Evolutionary conservation across 2,797 vertebrate species (phyloP).

Genomic region (Propithecus deckenii): DNA sequence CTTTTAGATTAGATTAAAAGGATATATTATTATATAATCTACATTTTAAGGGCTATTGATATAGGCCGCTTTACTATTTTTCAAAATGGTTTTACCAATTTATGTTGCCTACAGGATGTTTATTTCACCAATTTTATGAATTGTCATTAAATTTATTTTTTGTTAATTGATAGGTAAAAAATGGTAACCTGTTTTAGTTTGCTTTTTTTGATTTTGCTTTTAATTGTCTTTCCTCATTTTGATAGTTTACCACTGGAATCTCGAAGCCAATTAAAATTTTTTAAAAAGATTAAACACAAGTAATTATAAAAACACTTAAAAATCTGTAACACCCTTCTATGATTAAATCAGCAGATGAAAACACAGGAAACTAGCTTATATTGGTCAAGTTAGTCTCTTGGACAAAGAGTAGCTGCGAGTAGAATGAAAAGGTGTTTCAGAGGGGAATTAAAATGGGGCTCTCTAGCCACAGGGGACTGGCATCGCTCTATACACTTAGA

Average conservation of each 20-base stretch:
- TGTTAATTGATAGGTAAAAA: constrained; percentile 13
- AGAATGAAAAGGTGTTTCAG: neutral
- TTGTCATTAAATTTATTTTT: neutral
- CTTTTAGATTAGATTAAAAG: constrained; percentile 28
- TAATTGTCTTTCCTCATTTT: neutral
- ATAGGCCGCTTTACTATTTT: constrained; percentile 17
- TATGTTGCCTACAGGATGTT: neutral
- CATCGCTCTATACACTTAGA: neutral
- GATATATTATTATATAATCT: neutral
- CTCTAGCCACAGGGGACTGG: neutral
- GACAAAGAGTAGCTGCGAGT: neutral
- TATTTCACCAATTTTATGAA: constrained; percentile 1
- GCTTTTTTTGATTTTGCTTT: neutral
- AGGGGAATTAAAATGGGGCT: neutral
- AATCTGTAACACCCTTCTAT: neutral
- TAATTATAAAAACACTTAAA: neutral
- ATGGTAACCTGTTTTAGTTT: constrained; percentile 19
- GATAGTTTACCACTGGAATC: neutral
- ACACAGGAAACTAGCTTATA: neutral
- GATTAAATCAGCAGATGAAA: neutral
- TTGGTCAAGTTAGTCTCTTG: neutral
- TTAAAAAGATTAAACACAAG: neutral
- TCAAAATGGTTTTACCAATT: neutral
- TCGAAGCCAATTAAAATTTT: neutral
- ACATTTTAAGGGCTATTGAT: neutral